phyloP scores from a whole-genome alignment of 2,113 vertebrate species.

The Morphnarchus princeps region DNA sequence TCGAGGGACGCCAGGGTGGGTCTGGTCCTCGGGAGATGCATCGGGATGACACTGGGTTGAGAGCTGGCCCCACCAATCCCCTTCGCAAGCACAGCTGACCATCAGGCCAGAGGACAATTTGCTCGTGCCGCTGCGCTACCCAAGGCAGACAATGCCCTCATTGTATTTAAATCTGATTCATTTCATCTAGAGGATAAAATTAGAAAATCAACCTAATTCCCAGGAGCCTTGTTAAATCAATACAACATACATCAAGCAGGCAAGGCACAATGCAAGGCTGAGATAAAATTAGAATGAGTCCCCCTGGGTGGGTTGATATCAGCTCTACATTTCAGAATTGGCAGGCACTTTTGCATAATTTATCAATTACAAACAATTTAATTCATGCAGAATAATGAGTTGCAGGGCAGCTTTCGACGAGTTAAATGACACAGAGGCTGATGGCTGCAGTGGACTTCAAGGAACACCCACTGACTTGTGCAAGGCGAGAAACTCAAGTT shows the following conservation, averaged over 20 bases:
- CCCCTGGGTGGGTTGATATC: constrained; percentile 61
- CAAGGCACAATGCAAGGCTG: constrained; percentile 57
- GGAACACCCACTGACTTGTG: accelerated
- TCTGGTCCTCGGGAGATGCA: accelerated
- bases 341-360: constrained; percentile 70
- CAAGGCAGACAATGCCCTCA: not conserved
- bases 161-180: constrained; percentile 42
- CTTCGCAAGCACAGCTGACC: accelerated
- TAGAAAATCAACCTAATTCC: constrained; percentile 60
- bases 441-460: accelerated
- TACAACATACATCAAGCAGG: constrained; percentile 57
- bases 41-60: accelerated
- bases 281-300: constrained; percentile 58
- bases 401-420: not conserved
- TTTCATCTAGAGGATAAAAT: constrained; percentile 68
- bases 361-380: constrained; percentile 70
- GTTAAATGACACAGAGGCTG: not conserved
- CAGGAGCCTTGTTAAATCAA: constrained; percentile 73
- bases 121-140: accelerated
- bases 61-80: not conserved
- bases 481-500: accelerated
- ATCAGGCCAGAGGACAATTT: accelerated
- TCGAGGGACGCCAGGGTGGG: no score
- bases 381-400: not conserved
- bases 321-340: constrained; percentile 40